phyloP scores from a whole-genome alignment of 1,140 invertebrate species.

The Caenorhabditis remanei region DNA sequence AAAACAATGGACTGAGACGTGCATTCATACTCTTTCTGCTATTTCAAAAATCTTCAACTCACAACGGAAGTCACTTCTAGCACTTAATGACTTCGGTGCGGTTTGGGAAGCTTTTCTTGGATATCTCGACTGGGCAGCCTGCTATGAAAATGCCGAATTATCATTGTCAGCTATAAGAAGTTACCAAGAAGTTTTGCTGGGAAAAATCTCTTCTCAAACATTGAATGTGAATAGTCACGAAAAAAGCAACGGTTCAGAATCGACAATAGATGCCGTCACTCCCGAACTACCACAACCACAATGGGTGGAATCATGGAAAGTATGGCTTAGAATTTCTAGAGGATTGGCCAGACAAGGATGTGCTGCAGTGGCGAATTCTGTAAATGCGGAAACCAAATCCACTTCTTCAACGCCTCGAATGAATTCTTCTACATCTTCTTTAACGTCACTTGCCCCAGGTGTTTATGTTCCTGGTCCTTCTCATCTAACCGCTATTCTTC shows the following conservation, averaged over 20 bases:
- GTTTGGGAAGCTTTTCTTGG: conserved; percentile 69
- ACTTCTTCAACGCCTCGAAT: conserved; percentile 17
- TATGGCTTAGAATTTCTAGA: conserved; percentile 67
- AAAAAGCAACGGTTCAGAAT: conserved; percentile 36
- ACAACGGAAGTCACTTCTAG: conserved; percentile 70
- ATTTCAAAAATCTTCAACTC: conserved; percentile 77
- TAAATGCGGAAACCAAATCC: conserved; percentile 5
- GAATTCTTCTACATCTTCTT: conserved; percentile 24
- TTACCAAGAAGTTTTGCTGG: conserved; percentile 75
- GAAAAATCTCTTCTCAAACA: conserved; percentile 59
- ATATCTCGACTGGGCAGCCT: conserved; percentile 66
- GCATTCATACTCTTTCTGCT: conserved; percentile 78
- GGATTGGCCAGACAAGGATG: conserved; percentile 63
- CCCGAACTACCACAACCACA: conserved; percentile 60
- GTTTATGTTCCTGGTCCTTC: conserved; percentile 71
- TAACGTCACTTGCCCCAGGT: not conserved
- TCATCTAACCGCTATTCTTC: conserved; percentile 75
- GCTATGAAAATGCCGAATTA: conserved; percentile 80
- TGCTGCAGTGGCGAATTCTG: conserved; percentile 34
- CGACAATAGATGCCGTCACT: not conserved
- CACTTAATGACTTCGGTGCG: conserved; percentile 69
- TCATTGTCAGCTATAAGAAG: conserved; percentile 80
- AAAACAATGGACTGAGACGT: conserved; percentile 99
- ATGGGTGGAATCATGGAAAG: conserved; percentile 72
- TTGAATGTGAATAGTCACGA: conserved; percentile 59